Percentiles rank a stretch among this genome's conserved stretches.
phyloP scores from a whole-genome alignment of 2,113 vertebrate genomes.

The Brevimyrus niger region DNA sequence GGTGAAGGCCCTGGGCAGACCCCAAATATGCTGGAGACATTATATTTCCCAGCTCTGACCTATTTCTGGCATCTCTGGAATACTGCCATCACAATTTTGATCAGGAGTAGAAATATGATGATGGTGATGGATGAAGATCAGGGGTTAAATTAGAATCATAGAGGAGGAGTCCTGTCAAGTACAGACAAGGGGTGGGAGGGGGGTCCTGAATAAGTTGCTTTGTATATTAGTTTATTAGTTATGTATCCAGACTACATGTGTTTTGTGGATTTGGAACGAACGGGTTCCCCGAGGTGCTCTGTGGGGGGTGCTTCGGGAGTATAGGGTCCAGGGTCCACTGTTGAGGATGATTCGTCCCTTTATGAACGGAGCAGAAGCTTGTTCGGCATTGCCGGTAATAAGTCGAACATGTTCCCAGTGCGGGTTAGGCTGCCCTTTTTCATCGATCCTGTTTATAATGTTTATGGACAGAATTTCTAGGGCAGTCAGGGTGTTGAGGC shows the following conservation, averaged over 20 bases:
- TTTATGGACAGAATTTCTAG: no score
- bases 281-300: no score
- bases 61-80: background rate
- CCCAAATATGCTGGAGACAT: background rate
- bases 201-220: background rate
- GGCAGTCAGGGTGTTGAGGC: no score
- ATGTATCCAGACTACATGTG: background rate
- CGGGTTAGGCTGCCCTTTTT: no score
- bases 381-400: no score
- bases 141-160: background rate
- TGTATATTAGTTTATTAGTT: background rate
- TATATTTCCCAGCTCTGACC: background rate
- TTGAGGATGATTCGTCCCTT: no score
- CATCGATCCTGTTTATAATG: no score
- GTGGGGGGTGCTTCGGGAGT: no score
- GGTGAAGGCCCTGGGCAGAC: background rate
- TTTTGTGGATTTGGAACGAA: no score
- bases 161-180: background rate
- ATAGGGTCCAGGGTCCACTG: no score
- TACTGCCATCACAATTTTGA: background rate
- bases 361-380: no score
- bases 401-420: no score
- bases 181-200: background rate
- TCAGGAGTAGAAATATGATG: background rate
- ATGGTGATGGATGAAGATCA: background rate